These are phyloP conservation scores for Scaptomyza flava DNA, from an alignment of 2,888 invertebrate genomes.

Conservation along the genomic window DNA sequence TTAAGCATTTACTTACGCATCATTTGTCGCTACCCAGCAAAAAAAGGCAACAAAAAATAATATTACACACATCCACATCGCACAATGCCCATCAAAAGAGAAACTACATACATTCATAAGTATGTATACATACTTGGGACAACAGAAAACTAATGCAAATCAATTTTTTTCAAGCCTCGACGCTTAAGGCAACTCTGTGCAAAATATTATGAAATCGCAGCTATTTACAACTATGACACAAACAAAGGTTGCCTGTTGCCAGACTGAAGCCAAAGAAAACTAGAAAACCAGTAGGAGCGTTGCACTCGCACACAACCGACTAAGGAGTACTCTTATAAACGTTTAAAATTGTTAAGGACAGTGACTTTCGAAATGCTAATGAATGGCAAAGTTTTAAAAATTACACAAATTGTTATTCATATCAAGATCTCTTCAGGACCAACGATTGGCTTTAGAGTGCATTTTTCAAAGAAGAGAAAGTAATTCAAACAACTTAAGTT, in stretches of 20 bases:
- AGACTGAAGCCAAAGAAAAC: not conserved
- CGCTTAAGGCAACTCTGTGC: constrained; percentile 5
- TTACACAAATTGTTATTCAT: too few species aligned
- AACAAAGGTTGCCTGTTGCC: constrained; percentile 43
- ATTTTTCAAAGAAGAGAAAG: too few species aligned
- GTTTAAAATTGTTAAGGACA: too few species aligned
- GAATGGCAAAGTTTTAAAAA: too few species aligned
- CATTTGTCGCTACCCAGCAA: constrained; percentile 62
- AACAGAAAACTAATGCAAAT: constrained; percentile 33
- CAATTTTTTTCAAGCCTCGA: constrained; percentile 21
- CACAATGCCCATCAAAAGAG: not conserved
- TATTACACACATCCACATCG: not conserved
- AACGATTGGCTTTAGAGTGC: too few species aligned
- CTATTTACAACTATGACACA: constrained; percentile 45
- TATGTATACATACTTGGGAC: too few species aligned
- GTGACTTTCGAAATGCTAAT: too few species aligned
- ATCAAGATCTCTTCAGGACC: too few species aligned
- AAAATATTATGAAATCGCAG: constrained; percentile 2
- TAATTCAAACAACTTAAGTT: too few species aligned
- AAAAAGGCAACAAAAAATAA: not conserved
- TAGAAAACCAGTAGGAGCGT: not conserved
- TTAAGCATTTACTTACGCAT: constrained; percentile 76
- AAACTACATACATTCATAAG: constrained; percentile 1
- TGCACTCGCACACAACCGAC: too few species aligned
- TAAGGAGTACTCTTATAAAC: too few species aligned